A percentile compares a stretch with the other conserved stretches of the same genome.
phyloP scores from a whole-genome alignment of 2,888 invertebrate genomes.

The Osedax fenrisi region DNA sequence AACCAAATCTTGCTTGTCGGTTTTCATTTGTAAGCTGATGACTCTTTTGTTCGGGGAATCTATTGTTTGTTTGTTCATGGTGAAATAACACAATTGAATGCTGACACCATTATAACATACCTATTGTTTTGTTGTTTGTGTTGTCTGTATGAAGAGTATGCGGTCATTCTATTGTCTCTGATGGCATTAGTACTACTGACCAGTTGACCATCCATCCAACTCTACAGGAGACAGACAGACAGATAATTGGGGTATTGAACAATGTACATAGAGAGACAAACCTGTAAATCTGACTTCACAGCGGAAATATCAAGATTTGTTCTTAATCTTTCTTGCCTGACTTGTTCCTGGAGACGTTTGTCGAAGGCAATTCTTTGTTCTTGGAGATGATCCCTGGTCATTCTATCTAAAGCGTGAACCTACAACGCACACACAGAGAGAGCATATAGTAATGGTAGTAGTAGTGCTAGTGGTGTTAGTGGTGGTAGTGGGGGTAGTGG shows the following conservation, averaged over 20 bases:
- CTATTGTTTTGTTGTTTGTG: too few relatives aligned
- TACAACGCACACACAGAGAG: not conserved
- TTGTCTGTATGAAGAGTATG: too few relatives aligned
- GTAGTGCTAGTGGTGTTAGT: too few relatives aligned
- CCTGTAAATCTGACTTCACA: not conserved
- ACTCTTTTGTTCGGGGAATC: not conserved
- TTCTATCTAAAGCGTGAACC: slow-evolving; percentile 39
- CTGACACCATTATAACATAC: too few relatives aligned
- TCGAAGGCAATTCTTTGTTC: slow-evolving; percentile 58
- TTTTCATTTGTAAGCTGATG: not conserved
- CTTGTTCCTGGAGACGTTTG: slow-evolving; percentile 56
- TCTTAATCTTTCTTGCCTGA: slow-evolving; percentile 53
- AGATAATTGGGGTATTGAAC: too few relatives aligned
- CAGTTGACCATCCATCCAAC: slow-evolving; percentile 42
- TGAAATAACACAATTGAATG: too few relatives aligned
- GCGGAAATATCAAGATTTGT: slow-evolving; percentile 43
- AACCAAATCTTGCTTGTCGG: not conserved
- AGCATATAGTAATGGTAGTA: not conserved
- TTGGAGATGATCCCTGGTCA: slow-evolving; percentile 57
- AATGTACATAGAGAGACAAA: too few relatives aligned
- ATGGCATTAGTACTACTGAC: slow-evolving; percentile 9
- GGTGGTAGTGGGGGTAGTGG: too few relatives aligned
- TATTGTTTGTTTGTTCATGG: too few relatives aligned
- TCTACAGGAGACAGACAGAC: too few relatives aligned
- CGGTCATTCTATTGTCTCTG: not conserved